Base-by-base conservation (phyloP, 2,797 vertebrate species). In the Sciurus vulgaris region DNA sequence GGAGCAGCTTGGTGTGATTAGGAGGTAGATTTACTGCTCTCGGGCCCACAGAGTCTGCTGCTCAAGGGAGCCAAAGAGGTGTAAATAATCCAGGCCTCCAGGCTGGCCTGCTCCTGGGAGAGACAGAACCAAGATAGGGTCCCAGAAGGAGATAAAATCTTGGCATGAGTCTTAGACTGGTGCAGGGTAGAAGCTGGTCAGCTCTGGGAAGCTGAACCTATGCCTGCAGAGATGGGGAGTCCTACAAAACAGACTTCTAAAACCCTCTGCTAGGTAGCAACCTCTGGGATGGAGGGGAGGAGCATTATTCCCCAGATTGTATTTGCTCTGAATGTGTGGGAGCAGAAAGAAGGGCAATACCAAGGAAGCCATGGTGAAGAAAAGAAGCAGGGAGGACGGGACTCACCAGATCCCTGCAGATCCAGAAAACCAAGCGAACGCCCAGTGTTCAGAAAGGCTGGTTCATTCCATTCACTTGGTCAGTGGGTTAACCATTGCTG, bases 1-100 rank as follows among this genome's bases (percentile, higher is more conserved):
- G 30, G 74, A 95, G 89, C 97, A 90, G 97, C 93, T 86, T 59
- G 49, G 41, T 94, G 89, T 96, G 84, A 96, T 98, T 96, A n/a
- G 63, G 89, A 88, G 95, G 95, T 93, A 97, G 95, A 98, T 97
- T 98, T 98, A 98, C 97, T 92, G 97, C 94, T 91, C 61, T 4
- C 0, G 12, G 93, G 49, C 95, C 96, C 65, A 35, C 1, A 74
- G 93, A 97, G 84, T 91, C 97, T 97, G 96, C 59, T 85, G 97
- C 96, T 96, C 94, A 35, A 69, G 94, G 95, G 88, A 98, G 93
- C 86, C 96, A 95, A 87, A 69, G 72, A 14, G 24, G 44, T 97
- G 97, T 95, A 97, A 98, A 97, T 97, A 97, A 98, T 90, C 95
- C 87, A 85, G 96, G 97, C 93, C 92, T 96, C 94, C 44, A 70